These are phyloP conservation scores for Ochropleura leucogaster DNA, from an alignment of 2,888 invertebrate species.

Conservation along the genomic window DNA sequence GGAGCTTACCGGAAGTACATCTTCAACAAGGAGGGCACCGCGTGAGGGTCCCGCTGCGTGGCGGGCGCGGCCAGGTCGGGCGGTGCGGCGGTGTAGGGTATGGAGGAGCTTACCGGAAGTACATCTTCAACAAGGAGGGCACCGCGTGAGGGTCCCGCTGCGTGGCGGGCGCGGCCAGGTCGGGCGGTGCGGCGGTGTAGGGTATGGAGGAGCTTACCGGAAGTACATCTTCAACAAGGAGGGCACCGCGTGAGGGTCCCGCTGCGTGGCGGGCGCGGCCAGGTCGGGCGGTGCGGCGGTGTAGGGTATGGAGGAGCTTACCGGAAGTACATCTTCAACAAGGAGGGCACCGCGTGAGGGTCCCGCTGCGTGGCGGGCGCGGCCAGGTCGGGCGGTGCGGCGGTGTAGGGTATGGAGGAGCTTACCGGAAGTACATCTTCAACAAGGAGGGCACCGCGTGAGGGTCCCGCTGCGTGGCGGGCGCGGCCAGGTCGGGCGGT, in stretches of 20 bases:
- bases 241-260: slow-evolving; percentile 99
- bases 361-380: slow-evolving; percentile 95
- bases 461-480: slow-evolving; percentile 96
- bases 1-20: slow-evolving; percentile 94
- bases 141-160: slow-evolving; percentile 98
- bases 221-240: slow-evolving; percentile 99
- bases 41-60: slow-evolving; percentile 98
- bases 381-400: slow-evolving; percentile 95
- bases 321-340: slow-evolving; percentile 98
- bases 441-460: slow-evolving; percentile 98
- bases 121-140: slow-evolving; percentile 98
- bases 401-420: slow-evolving; percentile 91
- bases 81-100: slow-evolving; percentile 93
- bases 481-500: slow-evolving; percentile 94
- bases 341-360: slow-evolving; percentile 98
- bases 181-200: slow-evolving; percentile 96
- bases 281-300: slow-evolving; percentile 96
- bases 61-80: slow-evolving; percentile 94
- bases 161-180: slow-evolving; percentile 93
- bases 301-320: slow-evolving; percentile 77
- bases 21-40: slow-evolving; percentile 98
- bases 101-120: slow-evolving; percentile 89
- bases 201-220: slow-evolving; percentile 37
- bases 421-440: slow-evolving; percentile 96
- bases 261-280: slow-evolving; percentile 92